Percentiles rank a stretch among this genome's conserved stretches.
Conservation (phyloP, 2,797 vertebrate species). For the Pantherophis vulpinus region DNA sequence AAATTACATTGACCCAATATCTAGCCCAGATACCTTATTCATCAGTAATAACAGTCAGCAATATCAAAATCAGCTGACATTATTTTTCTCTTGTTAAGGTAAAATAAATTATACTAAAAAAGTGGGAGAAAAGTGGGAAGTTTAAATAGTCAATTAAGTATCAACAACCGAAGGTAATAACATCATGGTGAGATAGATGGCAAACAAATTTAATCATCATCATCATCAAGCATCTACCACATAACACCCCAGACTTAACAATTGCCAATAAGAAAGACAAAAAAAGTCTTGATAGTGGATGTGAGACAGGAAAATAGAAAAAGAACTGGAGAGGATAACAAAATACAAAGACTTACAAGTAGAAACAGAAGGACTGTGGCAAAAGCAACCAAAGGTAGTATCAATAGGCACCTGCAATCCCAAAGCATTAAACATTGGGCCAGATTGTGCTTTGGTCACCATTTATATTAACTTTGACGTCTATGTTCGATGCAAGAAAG, state of each 20-base stretch:
- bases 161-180: background rate
- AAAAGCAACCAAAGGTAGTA: background rate
- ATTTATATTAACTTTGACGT: background rate
- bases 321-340: background rate
- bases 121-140: background rate
- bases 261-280: background rate
- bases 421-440: background rate
- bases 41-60: background rate
- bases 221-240: too few species aligned
- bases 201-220: background rate
- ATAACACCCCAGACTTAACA: background rate
- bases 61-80: background rate
- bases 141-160: background rate
- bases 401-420: background rate
- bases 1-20: background rate
- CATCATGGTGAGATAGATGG: background rate
- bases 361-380: background rate
- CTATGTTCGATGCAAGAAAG: background rate
- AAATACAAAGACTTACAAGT: background rate
- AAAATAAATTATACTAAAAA: background rate
- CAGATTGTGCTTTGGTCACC: background rate
- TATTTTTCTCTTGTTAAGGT: background rate
- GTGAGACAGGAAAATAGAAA: background rate
- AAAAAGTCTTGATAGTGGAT: background rate
- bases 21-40: background rate